Percentiles rank a stretch among this genome's conserved stretches.
These are phyloP conservation scores for Lydus trimaculatus DNA, from an alignment of 2,888 invertebrate genomes.

Conservation along the genomic window DNA sequence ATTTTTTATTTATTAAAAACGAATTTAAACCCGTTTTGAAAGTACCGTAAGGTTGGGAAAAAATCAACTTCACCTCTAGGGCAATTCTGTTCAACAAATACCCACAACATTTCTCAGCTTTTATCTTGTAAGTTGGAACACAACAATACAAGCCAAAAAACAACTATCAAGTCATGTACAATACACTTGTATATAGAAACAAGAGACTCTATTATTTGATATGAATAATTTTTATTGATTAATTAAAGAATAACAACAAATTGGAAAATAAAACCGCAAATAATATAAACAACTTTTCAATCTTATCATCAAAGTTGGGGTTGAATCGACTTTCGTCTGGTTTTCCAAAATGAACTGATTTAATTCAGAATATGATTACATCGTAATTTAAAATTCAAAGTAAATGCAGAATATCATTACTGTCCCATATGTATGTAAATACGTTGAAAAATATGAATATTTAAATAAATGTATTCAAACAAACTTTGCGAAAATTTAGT, in stretches of 20 bases:
- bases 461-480: constrained; percentile 60
- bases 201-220: constrained; percentile 16
- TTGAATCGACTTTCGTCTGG: constrained; percentile 53
- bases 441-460: constrained; percentile 60
- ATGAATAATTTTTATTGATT: constrained; percentile 26
- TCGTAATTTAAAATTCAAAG: constrained; percentile 62
- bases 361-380: constrained; percentile 62
- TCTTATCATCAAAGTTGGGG: constrained; percentile 57
- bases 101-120: constrained; percentile 24
- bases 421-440: constrained; percentile 62
- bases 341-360: constrained; percentile 59
- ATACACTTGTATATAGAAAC: neutral
- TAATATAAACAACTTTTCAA: constrained; percentile 53
- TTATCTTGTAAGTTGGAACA: constrained; percentile 12
- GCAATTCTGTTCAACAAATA: constrained; percentile 24
- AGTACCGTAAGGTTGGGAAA: constrained; percentile 25
- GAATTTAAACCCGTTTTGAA: constrained; percentile 29
- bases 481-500: constrained; percentile 59
- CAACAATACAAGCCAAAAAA: neutral
- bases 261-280: neutral
- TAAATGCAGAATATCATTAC: constrained; percentile 60
- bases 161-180: neutral
- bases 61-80: constrained; percentile 25
- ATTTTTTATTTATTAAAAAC: constrained; percentile 27
- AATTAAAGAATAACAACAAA: constrained; percentile 18